Evolutionary conservation across 1,140 invertebrate species (phyloP).

Genomic region (Colletes gigas): DNA sequence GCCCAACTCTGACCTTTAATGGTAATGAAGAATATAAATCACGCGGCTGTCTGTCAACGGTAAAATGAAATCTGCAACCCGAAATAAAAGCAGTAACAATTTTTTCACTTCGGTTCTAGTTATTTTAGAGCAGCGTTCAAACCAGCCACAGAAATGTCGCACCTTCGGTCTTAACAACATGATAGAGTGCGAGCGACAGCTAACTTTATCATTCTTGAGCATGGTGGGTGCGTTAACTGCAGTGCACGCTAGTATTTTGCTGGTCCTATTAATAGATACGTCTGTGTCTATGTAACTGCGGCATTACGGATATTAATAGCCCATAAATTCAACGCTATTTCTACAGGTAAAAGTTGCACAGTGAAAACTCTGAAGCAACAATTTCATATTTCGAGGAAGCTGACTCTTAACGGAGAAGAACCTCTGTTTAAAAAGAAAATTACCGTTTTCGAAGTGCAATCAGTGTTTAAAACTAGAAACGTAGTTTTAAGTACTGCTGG

Average conservation of each 20-base stretch:
- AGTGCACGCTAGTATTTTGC: slow-evolving; percentile 49
- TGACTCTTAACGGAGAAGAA: neutral
- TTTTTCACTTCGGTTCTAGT: slow-evolving; percentile 16
- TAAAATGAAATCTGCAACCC: slow-evolving; percentile 3
- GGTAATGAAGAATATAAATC: neutral
- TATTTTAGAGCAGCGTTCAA: slow-evolving; percentile 43
- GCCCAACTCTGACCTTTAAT: neutral
- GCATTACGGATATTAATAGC: slow-evolving; percentile 47
- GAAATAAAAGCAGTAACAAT: neutral
- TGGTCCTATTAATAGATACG: slow-evolving; percentile 47
- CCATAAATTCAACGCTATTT: slow-evolving; percentile 50
- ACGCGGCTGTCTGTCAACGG: neutral
- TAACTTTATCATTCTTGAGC: slow-evolving; percentile 48
- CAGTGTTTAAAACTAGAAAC: too few species aligned
- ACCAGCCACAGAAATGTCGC: slow-evolving; percentile 45
- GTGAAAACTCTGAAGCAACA: slow-evolving; percentile 12
- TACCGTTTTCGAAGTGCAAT: too few species aligned
- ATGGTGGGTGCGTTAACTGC: slow-evolving; percentile 46
- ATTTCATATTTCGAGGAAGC: neutral
- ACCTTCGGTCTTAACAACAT: slow-evolving; percentile 52
- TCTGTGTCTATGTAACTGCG: slow-evolving; percentile 39
- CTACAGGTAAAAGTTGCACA: slow-evolving; percentile 39
- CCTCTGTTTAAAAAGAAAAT: neutral
- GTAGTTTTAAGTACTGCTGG: too few species aligned
- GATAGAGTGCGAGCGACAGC: slow-evolving; percentile 50